A percentile compares a stretch with the other conserved stretches of the same genome.
Conservation (phyloP, 64 coral and sea anemone genomes). For the Montipora capricornis region DNA sequence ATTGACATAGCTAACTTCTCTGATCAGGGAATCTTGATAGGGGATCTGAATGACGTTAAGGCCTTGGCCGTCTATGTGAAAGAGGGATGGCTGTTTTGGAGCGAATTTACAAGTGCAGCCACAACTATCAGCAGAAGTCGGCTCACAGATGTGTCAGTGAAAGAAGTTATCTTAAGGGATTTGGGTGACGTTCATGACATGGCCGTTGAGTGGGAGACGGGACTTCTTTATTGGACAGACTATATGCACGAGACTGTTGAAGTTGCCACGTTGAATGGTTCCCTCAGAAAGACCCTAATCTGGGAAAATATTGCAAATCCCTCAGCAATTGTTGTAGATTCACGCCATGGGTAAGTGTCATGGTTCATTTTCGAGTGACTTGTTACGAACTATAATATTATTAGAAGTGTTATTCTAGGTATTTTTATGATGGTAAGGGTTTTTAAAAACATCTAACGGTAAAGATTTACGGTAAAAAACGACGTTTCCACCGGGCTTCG, state of each 20-base stretch:
- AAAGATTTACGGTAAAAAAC: too few species aligned
- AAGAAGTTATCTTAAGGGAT: constrained; percentile 5
- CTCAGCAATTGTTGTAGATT: constrained; percentile 38
- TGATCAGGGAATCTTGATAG: background rate
- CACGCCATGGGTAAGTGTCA: constrained; percentile 17
- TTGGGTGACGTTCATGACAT: constrained; percentile 26
- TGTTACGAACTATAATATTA: background rate
- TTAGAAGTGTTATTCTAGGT: background rate
- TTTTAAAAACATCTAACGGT: too few species aligned
- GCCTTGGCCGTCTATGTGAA: background rate
- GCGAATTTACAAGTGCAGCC: constrained; percentile 3
- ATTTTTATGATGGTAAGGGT: too few species aligned
- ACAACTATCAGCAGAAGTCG: constrained; percentile 34
- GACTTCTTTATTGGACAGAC: constrained; percentile 61
- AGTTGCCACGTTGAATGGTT: constrained; percentile 47
- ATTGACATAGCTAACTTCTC: background rate
- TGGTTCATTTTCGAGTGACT: background rate
- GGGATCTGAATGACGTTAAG: background rate
- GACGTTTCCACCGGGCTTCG: too few species aligned
- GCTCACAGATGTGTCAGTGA: background rate
- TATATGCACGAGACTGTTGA: constrained; percentile 35
- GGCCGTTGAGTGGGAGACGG: constrained; percentile 36
- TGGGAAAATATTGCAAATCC: constrained; percentile 29
- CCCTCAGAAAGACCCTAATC: constrained; percentile 38
- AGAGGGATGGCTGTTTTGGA: constrained; percentile 48